Evolutionary conservation across 2,797 vertebrate genomes (phyloP), one percentile per base, ranked within the genome.

Genomic region (Helicolenus hilgendorfi): DNA sequence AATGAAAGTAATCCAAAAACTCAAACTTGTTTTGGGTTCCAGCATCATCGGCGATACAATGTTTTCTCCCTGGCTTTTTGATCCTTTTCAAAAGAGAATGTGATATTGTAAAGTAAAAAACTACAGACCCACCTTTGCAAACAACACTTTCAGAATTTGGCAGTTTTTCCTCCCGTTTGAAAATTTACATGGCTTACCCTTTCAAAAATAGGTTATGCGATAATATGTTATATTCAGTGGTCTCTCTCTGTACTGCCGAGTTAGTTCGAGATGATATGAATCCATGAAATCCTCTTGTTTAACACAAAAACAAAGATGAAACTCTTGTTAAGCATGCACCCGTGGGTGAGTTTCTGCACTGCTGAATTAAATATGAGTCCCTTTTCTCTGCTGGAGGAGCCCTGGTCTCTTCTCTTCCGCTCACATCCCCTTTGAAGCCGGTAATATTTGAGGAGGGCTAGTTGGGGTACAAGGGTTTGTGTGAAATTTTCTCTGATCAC

Each of bases 351-450:
- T 41, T 58, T 70, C 87, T 73, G 87, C 80, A 4, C 85, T 68
- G 73, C 87, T 94, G 90, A 90, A 89, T 94, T 90, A 92, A 91
- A 93, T 83, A 89, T 91, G 91, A 92, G 85, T 65, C 75, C 67
- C 72, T 45, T 27, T 71, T 11, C 76, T 68, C 68, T 89, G 74
- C 81, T 72, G 83, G 35, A 81, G 71, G 60, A 83, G 79, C 64
- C 41, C 71, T 8, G 60, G 68, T 65, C 72, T 79, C 31, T 2
- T 45, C 76, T 79, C 81, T 64, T 77, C 64, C 31, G 18, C 84
- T 79, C 65, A 27, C 65, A 18, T 87, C 82, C 62, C 36, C 87
- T 90, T 83, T 86, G 87, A 89, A 87, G 80, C 56, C 55, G 0
- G 22, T 29, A 5, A 73, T 81, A 59, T 91, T 82, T 80, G 79